These are phyloP conservation scores for Alligator mississippiensis DNA, from an alignment of 2,113 vertebrate species.

Conservation along the genomic window DNA sequence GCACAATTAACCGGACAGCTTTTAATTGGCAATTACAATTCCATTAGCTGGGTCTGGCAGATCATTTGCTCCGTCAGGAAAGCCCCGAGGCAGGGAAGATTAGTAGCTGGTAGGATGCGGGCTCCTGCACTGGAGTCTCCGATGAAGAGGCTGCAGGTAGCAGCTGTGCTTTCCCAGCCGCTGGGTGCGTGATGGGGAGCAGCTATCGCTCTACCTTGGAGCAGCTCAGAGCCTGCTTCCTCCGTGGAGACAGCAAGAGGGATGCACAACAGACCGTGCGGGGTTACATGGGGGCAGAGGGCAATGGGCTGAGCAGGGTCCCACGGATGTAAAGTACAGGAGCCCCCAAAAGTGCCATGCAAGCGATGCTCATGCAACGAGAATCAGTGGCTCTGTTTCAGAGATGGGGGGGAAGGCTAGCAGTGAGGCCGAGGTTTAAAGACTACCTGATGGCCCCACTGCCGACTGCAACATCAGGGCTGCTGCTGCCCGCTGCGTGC, in stretches of 20 bases:
- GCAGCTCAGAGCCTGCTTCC: not conserved
- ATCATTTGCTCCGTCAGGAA: constrained; percentile 67
- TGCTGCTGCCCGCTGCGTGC: not conserved
- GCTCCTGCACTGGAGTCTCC: not conserved
- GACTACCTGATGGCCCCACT: not conserved
- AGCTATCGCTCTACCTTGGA: not conserved
- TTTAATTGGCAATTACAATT: constrained; percentile 78
- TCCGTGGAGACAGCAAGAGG: not conserved
- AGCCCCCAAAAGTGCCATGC: accelerated
- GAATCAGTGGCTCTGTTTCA: not conserved
- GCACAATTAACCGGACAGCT: constrained; percentile 72
- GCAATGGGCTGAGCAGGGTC: not conserved
- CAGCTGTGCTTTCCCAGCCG: not conserved
- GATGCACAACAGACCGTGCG: not conserved
- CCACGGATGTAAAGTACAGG: not conserved
- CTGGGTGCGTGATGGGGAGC: not conserved
- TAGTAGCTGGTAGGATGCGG: constrained; percentile 7
- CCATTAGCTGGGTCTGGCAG: constrained; percentile 71
- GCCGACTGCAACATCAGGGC: not conserved
- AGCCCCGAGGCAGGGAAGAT: constrained; percentile 62
- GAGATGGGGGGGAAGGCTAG: not conserved
- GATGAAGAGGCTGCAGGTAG: constrained; percentile 9
- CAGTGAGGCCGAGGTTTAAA: not conserved
- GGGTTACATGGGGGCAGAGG: too few relatives aligned
- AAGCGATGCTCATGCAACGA: not conserved